Evolutionary conservation across 2,888 invertebrate species (phyloP).

Genomic region (Dynastes grantii): DNA sequence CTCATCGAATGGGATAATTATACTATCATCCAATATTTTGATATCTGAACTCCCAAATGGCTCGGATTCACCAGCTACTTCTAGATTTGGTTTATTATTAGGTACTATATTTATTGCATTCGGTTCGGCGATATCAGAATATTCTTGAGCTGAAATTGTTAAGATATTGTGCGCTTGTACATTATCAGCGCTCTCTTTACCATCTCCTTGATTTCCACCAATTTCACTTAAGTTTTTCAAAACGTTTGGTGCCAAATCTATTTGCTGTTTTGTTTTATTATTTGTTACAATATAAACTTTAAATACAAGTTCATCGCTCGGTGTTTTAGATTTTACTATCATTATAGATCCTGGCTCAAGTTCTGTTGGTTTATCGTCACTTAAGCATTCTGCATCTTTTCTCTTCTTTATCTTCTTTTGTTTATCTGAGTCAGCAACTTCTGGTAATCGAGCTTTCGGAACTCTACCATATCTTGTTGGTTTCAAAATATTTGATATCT

Average conservation of each 20-base stretch:
- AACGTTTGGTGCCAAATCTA: conserved; percentile 60
- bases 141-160: conserved; percentile 50
- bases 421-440: conserved; percentile 53
- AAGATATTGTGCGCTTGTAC: conserved; percentile 45
- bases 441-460: conserved; percentile 65
- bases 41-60: conserved; percentile 1
- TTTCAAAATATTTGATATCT: conserved; percentile 63
- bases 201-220: neutral
- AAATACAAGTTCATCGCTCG: conserved; percentile 69
- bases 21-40: conserved; percentile 46
- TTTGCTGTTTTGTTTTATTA: conserved; percentile 64
- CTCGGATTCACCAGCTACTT: neutral
- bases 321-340: conserved; percentile 69
- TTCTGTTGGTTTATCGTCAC: conserved; percentile 33
- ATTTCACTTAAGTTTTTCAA: conserved; percentile 41
- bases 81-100: neutral
- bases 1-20: conserved; percentile 50
- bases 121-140: neutral
- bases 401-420: conserved; percentile 33
- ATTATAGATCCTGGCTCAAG: conserved; percentile 72
- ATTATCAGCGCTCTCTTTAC: neutral
- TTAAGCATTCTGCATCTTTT: conserved; percentile 54
- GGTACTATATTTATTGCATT: neutral
- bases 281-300: conserved; percentile 73
- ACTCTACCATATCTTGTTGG: conserved; percentile 70